phyloP scores from a whole-genome alignment of 2,888 invertebrate species.

The Phaonia tiefii region DNA sequence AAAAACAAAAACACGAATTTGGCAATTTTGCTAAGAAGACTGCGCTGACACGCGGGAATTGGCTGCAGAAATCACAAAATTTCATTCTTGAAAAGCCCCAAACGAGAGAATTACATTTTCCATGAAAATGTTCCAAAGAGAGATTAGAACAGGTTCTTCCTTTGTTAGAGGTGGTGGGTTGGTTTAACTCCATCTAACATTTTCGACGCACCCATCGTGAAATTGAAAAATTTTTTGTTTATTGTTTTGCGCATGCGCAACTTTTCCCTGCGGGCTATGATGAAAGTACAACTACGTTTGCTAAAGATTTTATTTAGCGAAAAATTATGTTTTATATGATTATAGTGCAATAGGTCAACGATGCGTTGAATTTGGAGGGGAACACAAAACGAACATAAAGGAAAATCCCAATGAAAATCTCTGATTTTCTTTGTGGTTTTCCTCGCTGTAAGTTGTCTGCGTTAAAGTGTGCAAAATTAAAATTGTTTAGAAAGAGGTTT shows the following conservation, averaged over 20 bases:
- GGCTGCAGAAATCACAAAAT: conserved; percentile 36
- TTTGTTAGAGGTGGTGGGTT: not conserved
- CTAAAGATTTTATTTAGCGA: conserved; percentile 36
- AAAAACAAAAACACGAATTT: conserved; percentile 23
- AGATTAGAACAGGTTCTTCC: conserved; percentile 64
- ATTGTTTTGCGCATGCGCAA: conserved; percentile 27
- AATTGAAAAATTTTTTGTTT: conserved; percentile 38
- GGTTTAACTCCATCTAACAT: not conserved
- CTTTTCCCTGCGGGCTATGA: conserved; percentile 39
- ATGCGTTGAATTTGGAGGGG: conserved; percentile 75
- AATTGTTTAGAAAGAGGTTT: conserved; percentile 40
- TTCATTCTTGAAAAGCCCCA: conserved; percentile 57
- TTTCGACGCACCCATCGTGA: conserved; percentile 45
- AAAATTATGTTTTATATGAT: conserved; percentile 63
- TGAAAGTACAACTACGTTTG: conserved; percentile 56
- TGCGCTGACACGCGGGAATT: not conserved
- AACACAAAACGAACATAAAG: not conserved
- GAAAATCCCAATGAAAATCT: conserved; percentile 18
- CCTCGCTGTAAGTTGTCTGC: conserved; percentile 46
- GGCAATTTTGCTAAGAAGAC: not conserved
- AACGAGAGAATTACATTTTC: conserved; percentile 33
- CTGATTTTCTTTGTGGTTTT: conserved; percentile 41
- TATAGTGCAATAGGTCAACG: conserved; percentile 79
- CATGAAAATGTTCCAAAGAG: conserved; percentile 32
- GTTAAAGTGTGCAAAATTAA: conserved; percentile 59